phyloP scores from a whole-genome alignment of 2,113 vertebrate species.

The Tauraco erythrolophus region DNA sequence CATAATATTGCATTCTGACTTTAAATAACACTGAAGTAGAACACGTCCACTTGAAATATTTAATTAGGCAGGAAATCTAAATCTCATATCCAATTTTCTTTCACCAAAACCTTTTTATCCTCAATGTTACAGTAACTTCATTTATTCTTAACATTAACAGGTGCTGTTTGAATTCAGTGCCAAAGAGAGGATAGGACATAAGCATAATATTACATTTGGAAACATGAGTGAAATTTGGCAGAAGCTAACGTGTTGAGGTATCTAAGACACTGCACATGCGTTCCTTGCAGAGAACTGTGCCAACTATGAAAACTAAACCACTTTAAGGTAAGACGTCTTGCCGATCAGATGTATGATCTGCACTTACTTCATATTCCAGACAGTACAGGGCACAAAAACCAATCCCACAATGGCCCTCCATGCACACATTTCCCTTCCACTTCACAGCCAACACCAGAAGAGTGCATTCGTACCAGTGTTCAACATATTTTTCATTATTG shows the following conservation, averaged over 20 bases:
- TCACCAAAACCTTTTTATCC: conserved; percentile 58
- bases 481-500: background rate
- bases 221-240: conserved; percentile 66
- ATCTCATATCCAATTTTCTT: conserved; percentile 37
- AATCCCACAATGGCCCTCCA: background rate
- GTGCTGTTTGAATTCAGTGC: conserved; percentile 49
- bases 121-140: conserved; percentile 38
- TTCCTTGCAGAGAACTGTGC: conserved; percentile 2
- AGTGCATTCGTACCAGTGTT: background rate
- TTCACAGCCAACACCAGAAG: background rate
- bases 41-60: background rate
- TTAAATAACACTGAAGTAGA: conserved; percentile 6
- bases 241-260: background rate
- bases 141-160: conserved; percentile 61
- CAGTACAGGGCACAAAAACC: background rate
- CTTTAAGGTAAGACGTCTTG: conserved; percentile 20
- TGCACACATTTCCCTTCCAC: background rate
- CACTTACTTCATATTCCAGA: background rate
- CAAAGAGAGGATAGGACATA: conserved; percentile 42
- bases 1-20: background rate
- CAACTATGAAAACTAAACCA: conserved; percentile 33
- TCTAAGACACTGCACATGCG: conserved; percentile 43
- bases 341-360: background rate
- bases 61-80: conserved; percentile 22
- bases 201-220: conserved; percentile 69